Conservation (phyloP, 1,140 invertebrate genomes). For the Araneus ventricosus region DNA sequence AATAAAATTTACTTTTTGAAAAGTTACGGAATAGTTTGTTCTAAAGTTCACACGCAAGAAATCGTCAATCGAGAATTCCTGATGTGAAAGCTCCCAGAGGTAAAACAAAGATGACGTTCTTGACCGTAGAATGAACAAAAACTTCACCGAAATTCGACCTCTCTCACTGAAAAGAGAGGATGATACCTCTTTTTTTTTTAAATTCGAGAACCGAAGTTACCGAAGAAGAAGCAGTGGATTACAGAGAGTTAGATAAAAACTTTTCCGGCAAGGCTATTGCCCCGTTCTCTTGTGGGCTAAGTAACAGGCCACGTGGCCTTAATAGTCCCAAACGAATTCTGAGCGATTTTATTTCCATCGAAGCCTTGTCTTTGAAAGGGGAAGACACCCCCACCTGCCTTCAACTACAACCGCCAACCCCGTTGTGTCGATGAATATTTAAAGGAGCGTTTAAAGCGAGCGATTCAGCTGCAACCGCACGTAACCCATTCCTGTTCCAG, state of each 20-base stretch:
- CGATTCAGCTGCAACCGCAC: conserved; percentile 49
- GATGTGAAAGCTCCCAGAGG: neutral
- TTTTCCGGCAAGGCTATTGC: neutral
- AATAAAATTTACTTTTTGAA: too few relatives aligned
- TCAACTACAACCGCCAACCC: neutral
- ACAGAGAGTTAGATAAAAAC: neutral
- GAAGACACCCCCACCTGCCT: neutral
- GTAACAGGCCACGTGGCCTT: conserved; percentile 23
- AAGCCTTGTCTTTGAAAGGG: neutral
- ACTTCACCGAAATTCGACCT: neutral
- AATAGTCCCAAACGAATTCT: conserved; percentile 50
- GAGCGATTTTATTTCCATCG: conserved; percentile 33
- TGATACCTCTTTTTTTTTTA: neutral
- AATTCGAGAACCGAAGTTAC: neutral
- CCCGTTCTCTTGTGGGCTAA: neutral
- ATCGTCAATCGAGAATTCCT: neutral
- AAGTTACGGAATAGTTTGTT: too few relatives aligned
- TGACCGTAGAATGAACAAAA: neutral
- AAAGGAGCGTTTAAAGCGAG: conserved; percentile 41
- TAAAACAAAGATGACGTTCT: neutral
- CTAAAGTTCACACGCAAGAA: neutral
- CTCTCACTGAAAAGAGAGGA: neutral
- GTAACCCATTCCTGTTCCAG: conserved; percentile 38
- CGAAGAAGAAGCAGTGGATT: conserved; percentile 3
- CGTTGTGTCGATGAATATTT: conserved; percentile 54